phyloP scores from a whole-genome alignment of 2,113 vertebrate genomes.

The Jacana jacana region DNA sequence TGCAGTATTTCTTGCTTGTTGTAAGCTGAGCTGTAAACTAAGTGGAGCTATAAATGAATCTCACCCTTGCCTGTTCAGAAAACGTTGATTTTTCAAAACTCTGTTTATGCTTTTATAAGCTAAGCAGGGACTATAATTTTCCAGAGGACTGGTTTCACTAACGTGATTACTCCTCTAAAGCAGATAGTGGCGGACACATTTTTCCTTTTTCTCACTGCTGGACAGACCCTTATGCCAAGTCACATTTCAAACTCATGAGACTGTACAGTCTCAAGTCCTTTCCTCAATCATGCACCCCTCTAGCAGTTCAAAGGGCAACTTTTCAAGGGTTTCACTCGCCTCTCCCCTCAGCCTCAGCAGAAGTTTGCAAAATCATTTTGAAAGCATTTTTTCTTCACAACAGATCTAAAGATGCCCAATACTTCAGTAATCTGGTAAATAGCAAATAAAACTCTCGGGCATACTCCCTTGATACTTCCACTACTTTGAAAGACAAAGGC shows the following conservation, averaged over 20 bases:
- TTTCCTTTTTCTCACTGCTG: neutral
- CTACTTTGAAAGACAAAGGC: conserved; percentile 66
- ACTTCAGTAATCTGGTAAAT: conserved; percentile 54
- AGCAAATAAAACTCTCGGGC: conserved; percentile 52
- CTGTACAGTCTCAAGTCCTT: neutral
- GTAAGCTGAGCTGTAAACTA: neutral
- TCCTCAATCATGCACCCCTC: neutral
- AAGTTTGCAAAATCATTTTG: conserved; percentile 55
- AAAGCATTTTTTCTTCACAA: conserved; percentile 44
- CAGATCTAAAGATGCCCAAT: conserved; percentile 45
- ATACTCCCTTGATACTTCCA: conserved; percentile 55
- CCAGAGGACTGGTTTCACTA: neutral
- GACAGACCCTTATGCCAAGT: neutral
- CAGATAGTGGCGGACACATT: neutral
- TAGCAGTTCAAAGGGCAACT: neutral
- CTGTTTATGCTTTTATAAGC: neutral
- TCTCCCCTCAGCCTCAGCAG: neutral
- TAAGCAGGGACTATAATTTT: neutral
- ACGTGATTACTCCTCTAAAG: neutral
- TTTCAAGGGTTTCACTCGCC: conserved; percentile 32
- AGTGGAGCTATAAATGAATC: neutral
- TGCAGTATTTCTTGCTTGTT: neutral
- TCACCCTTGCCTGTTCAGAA: neutral
- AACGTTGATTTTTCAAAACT: neutral
- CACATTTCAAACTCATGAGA: neutral